Percentiles rank a stretch among this genome's conserved stretches.
These are phyloP conservation scores for Pimpla rufipes DNA, from an alignment of 2,888 invertebrate genomes.

Conservation along the genomic window DNA sequence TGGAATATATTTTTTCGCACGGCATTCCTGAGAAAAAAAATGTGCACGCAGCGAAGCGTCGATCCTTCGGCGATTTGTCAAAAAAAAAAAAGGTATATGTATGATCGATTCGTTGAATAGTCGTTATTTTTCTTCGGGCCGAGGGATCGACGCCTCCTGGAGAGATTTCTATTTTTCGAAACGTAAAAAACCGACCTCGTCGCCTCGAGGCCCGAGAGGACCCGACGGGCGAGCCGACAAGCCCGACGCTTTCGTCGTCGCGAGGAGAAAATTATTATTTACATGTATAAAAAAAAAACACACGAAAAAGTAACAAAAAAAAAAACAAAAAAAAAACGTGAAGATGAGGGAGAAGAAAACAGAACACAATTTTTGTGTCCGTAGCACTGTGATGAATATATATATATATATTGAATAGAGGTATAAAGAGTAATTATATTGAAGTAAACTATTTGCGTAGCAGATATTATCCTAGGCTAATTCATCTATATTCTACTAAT, in stretches of 20 bases:
- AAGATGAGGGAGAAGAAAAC: constrained; percentile 70
- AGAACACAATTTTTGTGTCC: constrained; percentile 85
- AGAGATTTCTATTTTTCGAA: constrained; percentile 69
- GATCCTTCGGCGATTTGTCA: constrained; percentile 13
- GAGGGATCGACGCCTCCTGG: constrained; percentile 22
- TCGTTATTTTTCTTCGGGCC: constrained; percentile 36
- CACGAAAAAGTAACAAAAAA: constrained; percentile 25
- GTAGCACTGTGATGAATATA: constrained; percentile 86
- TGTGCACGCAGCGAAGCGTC: constrained; percentile 1
- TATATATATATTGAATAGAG: constrained; percentile 70
- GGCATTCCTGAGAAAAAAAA: constrained; percentile 41
- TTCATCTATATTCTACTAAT: constrained; percentile 80
- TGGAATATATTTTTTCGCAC: constrained; percentile 58
- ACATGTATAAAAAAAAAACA: constrained; percentile 75
- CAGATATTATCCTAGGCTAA: constrained; percentile 80
- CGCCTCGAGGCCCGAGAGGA: constrained; percentile 2
- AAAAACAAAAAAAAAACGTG: constrained; percentile 27
- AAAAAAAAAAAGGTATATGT: constrained; percentile 12
- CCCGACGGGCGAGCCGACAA: constrained; percentile 51
- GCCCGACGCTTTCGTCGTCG: constrained; percentile 45
- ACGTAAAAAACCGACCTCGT: constrained; percentile 47
- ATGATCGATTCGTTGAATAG: neutral
- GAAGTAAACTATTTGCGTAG: constrained; percentile 81
- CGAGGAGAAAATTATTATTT: constrained; percentile 76
- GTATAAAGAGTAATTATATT: constrained; percentile 59